Conservation (phyloP, 1,140 invertebrate species). For the Rhopalosiphum padi region DNA sequence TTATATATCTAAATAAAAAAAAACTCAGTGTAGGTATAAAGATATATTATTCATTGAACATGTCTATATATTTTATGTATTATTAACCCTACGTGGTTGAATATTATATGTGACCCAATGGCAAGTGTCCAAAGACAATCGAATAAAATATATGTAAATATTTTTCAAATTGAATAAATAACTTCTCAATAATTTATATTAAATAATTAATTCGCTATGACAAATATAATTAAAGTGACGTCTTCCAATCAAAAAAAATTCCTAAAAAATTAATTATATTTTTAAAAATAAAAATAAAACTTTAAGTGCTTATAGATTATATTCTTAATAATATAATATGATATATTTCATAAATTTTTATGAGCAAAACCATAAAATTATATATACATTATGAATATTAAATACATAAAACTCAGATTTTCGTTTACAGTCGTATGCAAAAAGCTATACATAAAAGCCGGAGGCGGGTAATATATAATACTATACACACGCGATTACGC, state of each 20-base stretch:
- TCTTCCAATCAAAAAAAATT: neutral
- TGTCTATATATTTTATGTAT: neutral
- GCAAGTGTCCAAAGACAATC: neutral
- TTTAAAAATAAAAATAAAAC: neutral
- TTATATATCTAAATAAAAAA: neutral
- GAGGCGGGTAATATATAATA: neutral
- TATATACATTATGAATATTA: neutral
- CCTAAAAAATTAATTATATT: neutral
- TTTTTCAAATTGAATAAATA: neutral
- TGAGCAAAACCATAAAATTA: neutral
- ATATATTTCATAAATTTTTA: neutral
- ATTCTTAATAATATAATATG: neutral
- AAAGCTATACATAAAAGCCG: neutral
- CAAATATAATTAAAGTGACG: neutral
- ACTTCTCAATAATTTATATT: neutral
- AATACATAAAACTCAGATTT: neutral
- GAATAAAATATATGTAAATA: neutral
- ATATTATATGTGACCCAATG: neutral
- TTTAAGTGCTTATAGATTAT: neutral
- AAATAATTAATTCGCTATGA: neutral
- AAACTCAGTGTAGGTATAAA: neutral
- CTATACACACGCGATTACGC: neutral
- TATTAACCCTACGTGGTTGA: neutral
- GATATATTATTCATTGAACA: conserved; percentile 2
- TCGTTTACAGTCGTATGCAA: neutral